These are phyloP conservation scores for Diloba caeruleocephala DNA, from an alignment of 2,888 invertebrate genomes.

Conservation along the genomic window DNA sequence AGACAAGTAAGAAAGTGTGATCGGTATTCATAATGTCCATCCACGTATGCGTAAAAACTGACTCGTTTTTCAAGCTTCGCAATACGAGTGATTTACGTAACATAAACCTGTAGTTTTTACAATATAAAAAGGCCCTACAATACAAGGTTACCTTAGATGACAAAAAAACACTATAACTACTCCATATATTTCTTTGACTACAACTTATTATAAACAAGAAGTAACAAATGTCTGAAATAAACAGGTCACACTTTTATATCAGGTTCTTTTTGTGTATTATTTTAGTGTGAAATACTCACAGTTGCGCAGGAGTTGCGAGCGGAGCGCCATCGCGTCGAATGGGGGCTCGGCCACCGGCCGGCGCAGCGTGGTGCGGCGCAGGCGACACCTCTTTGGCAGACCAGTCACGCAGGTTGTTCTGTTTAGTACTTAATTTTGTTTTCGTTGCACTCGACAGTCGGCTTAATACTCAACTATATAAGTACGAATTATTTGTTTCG, in stretches of 20 bases:
- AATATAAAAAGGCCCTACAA: slow-evolving; percentile 20
- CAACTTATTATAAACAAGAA: not conserved
- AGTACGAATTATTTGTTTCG: no score
- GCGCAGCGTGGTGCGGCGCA: slow-evolving; percentile 48
- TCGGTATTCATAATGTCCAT: slow-evolving; percentile 7
- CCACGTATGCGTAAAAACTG: not conserved
- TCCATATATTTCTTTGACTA: not conserved
- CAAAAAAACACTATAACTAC: slow-evolving; percentile 3
- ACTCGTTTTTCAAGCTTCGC: not conserved
- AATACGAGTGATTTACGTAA: slow-evolving; percentile 3
- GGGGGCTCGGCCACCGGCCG: slow-evolving; percentile 68
- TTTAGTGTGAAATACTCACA: slow-evolving; percentile 64
- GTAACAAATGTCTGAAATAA: not conserved
- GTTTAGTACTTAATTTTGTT: slow-evolving; percentile 60
- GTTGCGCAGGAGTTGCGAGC: slow-evolving; percentile 83
- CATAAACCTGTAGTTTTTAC: slow-evolving; percentile 33
- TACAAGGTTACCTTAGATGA: slow-evolving; percentile 25
- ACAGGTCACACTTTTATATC: not conserved
- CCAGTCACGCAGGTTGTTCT: slow-evolving; percentile 78
- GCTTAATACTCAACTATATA: slow-evolving; percentile 36
- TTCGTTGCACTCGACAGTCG: slow-evolving; percentile 46
- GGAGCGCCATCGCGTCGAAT: slow-evolving; percentile 83
- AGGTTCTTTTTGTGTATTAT: slow-evolving; percentile 5
- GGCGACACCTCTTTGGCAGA: slow-evolving; percentile 65
- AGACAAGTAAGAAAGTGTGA: slow-evolving; percentile 1